Base-by-base conservation (phyloP, 2,113 vertebrate genomes). In the Columba livia region DNA sequence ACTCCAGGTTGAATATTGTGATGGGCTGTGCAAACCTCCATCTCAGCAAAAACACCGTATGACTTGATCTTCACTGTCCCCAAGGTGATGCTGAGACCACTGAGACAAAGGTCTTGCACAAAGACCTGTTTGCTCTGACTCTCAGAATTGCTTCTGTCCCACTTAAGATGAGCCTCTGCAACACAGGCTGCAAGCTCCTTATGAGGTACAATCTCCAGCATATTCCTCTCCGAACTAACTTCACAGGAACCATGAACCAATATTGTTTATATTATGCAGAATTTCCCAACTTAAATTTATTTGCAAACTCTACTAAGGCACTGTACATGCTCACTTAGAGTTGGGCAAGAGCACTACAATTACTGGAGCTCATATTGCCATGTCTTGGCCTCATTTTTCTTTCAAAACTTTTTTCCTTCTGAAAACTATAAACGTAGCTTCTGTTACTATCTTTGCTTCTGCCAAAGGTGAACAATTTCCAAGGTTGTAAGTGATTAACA, bases 251-350 rank as follows among this genome's bases (percentile, higher is more conserved):
- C 28, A 19, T 9, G 9, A 94, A 75, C 28, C 7, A 54, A 17
- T 26, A 69, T 6, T 56, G 29, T 51, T 91, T 77, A 20, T 38
- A 61, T 73, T n/a, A 77, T 36, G 57, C 7, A 48, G 50, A 77
- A 77, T 91, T 65, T 61, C 58, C 53, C 26, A 94, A 42, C 5
- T 32, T 57, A 28, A 80, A 38, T 71, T 47, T 10, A 72, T 72
- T 44, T 64, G 67, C 44, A 85, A 75, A 40, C 8, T 36, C 19
- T 9, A 31, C 56, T 54, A 54, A 66, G 56, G 24, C 4, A 1
- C 56, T 40, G 26, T 32, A 65, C 1, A 38, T 0, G 0, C 15
- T 64, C 38, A 75, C 32, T 69, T 28, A 66, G 26, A 81, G 15
- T 1, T 61, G 34, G 12, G 6, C 29, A 86, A 89, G 38, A 80